A percentile compares a stretch with the other conserved stretches of the same genome.
These are phyloP conservation scores for Boleophthalmus pectinirostris DNA, from an alignment of 2,113 vertebrate genomes.

Conservation along the genomic window DNA sequence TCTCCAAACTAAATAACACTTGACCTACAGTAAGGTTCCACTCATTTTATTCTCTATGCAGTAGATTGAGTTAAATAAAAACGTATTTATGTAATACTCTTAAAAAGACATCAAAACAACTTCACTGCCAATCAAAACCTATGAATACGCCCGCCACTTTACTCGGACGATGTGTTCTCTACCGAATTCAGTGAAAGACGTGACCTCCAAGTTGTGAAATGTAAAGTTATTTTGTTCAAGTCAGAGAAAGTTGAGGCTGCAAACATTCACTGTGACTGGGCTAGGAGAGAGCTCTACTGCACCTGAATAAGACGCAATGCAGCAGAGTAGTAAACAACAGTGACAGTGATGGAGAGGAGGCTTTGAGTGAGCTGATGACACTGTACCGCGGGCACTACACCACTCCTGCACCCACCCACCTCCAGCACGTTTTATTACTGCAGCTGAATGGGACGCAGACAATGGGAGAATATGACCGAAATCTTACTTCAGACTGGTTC, in stretches of 20 bases:
- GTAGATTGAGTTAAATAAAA: background rate
- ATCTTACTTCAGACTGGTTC: background rate
- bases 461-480: background rate
- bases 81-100: constrained; percentile 1
- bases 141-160: background rate
- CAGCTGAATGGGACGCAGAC: constrained; percentile 12
- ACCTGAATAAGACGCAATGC: constrained; percentile 40
- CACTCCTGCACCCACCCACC: constrained; percentile 20
- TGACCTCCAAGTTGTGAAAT: constrained; percentile 8
- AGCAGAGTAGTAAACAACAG: constrained; percentile 41
- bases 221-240: background rate
- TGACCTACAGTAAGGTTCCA: background rate
- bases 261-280: background rate
- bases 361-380: constrained; percentile 46
- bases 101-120: constrained; percentile 5
- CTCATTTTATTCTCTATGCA: background rate
- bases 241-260: background rate
- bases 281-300: constrained; percentile 8
- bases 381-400: constrained; percentile 21
- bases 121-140: constrained; percentile 15
- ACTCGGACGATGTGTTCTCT: background rate
- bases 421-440: background rate
- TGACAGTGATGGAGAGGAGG: constrained; percentile 50
- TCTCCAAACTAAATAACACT: background rate
- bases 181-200: constrained; percentile 15